Conservation (phyloP, 2,797 vertebrate genomes). For the Catostomus latipinnis region DNA sequence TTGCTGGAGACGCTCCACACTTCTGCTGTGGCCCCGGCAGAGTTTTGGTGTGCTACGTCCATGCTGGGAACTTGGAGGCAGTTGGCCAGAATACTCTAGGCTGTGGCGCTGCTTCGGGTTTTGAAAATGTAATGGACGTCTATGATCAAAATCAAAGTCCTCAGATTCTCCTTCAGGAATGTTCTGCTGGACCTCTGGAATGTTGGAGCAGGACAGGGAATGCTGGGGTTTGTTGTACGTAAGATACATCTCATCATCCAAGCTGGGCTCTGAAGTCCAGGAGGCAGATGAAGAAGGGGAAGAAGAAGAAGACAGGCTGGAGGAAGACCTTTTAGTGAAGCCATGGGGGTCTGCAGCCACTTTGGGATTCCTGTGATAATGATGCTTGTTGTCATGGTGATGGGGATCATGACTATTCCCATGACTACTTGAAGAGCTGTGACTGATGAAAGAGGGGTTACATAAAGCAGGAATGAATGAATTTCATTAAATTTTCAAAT, state of each 20-base stretch:
- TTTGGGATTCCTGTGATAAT: conserved; percentile 58
- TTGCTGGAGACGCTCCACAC: conserved; percentile 72
- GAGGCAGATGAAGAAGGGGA: conserved; percentile 72
- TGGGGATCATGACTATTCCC: conserved; percentile 32
- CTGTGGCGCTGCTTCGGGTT: conserved; percentile 38
- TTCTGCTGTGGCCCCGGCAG: conserved; percentile 74
- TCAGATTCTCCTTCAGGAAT: conserved; percentile 62
- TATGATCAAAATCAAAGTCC: conserved; percentile 38
- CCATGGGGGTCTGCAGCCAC: conserved; percentile 60
- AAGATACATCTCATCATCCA: conserved; percentile 68
- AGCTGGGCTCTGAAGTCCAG: conserved; percentile 77
- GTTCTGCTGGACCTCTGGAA: conserved; percentile 66
- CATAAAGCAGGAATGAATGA: not conserved
- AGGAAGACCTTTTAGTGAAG: conserved; percentile 72
- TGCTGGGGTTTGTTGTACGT: conserved; percentile 68
- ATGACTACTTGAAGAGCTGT: conserved; percentile 30
- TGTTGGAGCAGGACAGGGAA: conserved; percentile 81
- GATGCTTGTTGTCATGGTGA: conserved; percentile 32
- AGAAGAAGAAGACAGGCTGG: conserved; percentile 68
- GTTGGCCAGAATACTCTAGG: not conserved
- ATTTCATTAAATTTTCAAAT: not conserved
- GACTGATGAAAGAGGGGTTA: not conserved
- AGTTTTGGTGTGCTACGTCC: conserved; percentile 60
- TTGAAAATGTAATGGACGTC: conserved; percentile 4
- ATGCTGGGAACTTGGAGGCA: conserved; percentile 38